Evolutionary conservation across 2,888 invertebrate genomes (phyloP).

Genomic region (Drosophila mercatorum): DNA sequence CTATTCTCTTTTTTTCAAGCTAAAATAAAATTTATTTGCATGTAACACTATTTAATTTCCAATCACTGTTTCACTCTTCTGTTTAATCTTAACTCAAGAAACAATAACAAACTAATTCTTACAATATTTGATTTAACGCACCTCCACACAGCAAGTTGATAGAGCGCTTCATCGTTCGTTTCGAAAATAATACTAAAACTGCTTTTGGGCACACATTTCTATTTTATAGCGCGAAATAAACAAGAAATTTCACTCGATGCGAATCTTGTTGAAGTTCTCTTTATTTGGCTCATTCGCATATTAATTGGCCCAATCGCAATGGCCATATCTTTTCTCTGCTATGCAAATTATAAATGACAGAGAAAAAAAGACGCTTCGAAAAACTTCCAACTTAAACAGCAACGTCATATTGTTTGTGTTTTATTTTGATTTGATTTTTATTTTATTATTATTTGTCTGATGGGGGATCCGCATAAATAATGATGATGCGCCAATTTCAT

Average conservation of each 20-base stretch:
- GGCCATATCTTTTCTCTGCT: constrained; percentile 45
- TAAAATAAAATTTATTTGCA: too few species aligned
- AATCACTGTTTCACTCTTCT: background rate
- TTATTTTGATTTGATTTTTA: constrained; percentile 5
- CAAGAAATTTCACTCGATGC: constrained; percentile 60
- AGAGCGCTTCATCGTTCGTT: constrained; percentile 55
- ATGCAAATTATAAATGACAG: constrained; percentile 53
- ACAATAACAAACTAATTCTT: background rate
- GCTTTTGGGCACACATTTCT: constrained; percentile 45
- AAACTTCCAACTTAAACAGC: constrained; percentile 48
- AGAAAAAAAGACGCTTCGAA: constrained; percentile 17
- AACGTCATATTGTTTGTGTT: constrained; percentile 53
- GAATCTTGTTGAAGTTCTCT: constrained; percentile 32
- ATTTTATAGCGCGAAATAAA: constrained; percentile 60
- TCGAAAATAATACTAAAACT: constrained; percentile 67
- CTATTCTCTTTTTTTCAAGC: too few species aligned
- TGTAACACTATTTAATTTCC: background rate
- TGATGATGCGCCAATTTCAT: constrained; percentile 67
- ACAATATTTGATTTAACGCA: constrained; percentile 38
- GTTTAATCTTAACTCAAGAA: background rate
- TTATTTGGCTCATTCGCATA: constrained; percentile 61
- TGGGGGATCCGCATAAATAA: constrained; percentile 55
- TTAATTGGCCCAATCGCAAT: constrained; percentile 51
- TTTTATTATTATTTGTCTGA: too few species aligned
- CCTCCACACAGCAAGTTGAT: constrained; percentile 48